These are phyloP conservation scores for Erebia epiphron DNA, from an alignment of 2,888 invertebrate genomes.

Conservation along the genomic window DNA sequence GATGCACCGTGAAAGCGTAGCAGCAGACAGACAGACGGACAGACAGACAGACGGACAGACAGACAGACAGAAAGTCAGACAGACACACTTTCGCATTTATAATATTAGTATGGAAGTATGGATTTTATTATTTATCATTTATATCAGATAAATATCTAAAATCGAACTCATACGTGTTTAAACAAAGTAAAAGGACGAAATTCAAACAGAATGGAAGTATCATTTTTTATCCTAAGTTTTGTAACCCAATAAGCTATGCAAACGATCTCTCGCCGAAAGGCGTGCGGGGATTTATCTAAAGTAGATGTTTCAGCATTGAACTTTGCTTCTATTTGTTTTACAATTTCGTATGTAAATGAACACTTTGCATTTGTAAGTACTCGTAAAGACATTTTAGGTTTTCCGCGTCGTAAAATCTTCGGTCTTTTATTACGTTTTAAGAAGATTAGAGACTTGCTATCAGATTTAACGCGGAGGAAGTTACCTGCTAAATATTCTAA, in stretches of 20 bases:
- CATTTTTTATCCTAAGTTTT: conserved; percentile 15
- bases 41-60: too few species aligned
- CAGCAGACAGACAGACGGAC: too few species aligned
- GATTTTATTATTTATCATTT: too few species aligned
- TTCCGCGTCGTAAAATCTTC: conserved; percentile 34
- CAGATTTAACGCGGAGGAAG: conserved; percentile 39
- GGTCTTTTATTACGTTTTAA: conserved; percentile 32
- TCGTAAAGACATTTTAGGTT: conserved; percentile 33
- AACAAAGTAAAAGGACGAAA: background rate
- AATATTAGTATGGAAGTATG: too few species aligned
- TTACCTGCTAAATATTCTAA: conserved; percentile 18
- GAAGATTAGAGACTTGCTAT: conserved; percentile 35
- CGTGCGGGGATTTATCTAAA: conserved; percentile 16
- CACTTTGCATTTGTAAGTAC: conserved; percentile 27
- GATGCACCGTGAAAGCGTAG: too few species aligned
- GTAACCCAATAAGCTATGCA: conserved; percentile 29
- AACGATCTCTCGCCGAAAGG: conserved; percentile 28
- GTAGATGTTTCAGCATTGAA: conserved; percentile 32
- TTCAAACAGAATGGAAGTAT: conserved; percentile 13
- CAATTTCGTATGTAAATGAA: conserved; percentile 34
- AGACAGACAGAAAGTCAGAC: too few species aligned
- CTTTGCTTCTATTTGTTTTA: conserved; percentile 31
- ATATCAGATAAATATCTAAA: background rate
- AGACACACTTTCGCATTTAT: too few species aligned
- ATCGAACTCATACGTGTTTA: background rate